Evolutionary conservation across 2,888 invertebrate genomes (phyloP), one percentile per base, ranked within the genome.

Genomic region (Argyresthia albistria): DNA sequence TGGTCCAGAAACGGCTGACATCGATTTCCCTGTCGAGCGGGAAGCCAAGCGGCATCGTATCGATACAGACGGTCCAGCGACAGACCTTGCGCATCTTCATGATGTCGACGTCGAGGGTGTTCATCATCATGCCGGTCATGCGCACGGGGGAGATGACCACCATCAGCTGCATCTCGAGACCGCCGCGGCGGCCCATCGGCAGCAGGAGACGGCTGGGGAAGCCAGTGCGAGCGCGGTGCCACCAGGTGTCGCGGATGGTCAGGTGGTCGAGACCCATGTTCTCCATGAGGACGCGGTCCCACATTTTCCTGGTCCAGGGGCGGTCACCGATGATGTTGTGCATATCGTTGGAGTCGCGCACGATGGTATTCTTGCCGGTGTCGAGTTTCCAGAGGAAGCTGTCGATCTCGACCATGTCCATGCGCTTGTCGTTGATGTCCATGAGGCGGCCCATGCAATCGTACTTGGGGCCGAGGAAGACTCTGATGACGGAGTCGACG

Each of bases 1-100:
- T 89, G 15, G 91, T 90, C 65, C 83, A 87, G 89, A 91, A 93
- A 58, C 72, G 65, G 49, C 82, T 78, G 59, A 89, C 80, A 54
- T 90, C 83, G 65, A 93, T 89, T 39, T 80, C 80, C 58, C 93
- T 90, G 76, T 95, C 93, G 83, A 95, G 91, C 60, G 95, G 95
- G 89, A 90, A 95, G 55, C 93, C 93, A 60, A 92, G 84, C 1
- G 93, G 89, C 70, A 89, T 88, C 50, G 83, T 88, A 74, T 94
- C 93, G 58, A 91, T 75, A 57, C 84, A 87, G 8, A 75, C 80
- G 63, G 89, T 70, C 70, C 88, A 90, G 65, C 84, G 84, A 60
- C 89, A 90, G 56, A 88, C 76, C 59, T 82, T 88, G 55, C 89
- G 84, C 51, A 84, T 79, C 67, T 88, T 87, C 72, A 82, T 82